Base-by-base conservation (phyloP, 1,140 invertebrate genomes). In the Caerostris darwini region DNA sequence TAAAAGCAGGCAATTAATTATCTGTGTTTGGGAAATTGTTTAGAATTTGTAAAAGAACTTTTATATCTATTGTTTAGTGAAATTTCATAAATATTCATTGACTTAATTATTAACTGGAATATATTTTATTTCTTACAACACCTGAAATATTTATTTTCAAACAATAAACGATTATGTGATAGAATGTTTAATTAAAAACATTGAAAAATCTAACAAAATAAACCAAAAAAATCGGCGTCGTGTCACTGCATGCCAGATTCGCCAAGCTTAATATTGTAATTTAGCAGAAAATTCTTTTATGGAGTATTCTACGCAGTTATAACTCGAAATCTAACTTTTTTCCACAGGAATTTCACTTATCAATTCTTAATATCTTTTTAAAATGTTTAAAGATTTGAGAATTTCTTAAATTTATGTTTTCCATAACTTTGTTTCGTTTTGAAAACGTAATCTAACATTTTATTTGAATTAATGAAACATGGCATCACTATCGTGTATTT, bases 401-500 rank as follows among this genome's bases (percentile, higher is more conserved):
- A 57, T 83, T 77, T 14, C 34, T 77, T 77, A 12, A 5, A 19
- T 8, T 83, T 57, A n/a, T 57, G 17, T 3, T 57, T 57, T 57
- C 5, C 14, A 34, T 7, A n/a, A n/a, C 12, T 17, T 83, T 56
- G 54, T 7, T 83, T 83, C 61, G 54, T 83, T 58, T n/a, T 19
- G 57, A 83, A 83, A 83, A 5, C 3, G 14, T 3, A 50, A 53
- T 77, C n/a, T 58, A 19, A 88, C 17, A 88, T 88, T 88, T 88
- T 50, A 88, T 88, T 88, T 88, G 58, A 88, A 88, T 57, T 5
- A 53, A 64, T 61, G 61, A 53, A 58, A 69, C 8, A 71, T 94
- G 92, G 92, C 92, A 94, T 88, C 92, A 94, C 61, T 89, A 71
- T 85, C 67, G 67, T 50, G 50, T 61, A 88, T 93, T 94, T 94